These are phyloP conservation scores for Mesorhabditis sp. DNA, from an alignment of 2,888 invertebrate genomes.

Conservation along the genomic window DNA sequence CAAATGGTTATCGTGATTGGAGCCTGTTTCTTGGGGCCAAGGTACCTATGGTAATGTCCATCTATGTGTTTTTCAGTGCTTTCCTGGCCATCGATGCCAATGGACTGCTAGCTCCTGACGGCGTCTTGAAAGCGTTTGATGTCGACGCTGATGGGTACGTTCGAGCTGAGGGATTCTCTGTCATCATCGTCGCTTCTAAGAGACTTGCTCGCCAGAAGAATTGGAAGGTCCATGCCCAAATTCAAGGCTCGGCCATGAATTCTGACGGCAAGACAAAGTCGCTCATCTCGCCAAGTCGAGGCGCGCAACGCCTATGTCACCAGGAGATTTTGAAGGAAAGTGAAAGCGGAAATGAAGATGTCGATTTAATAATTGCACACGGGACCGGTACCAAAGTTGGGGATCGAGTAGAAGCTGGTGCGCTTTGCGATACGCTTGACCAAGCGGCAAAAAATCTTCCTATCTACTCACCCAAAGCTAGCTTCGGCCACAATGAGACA, in stretches of 20 bases:
- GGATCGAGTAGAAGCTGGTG: constrained; percentile 42
- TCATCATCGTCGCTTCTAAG: constrained; percentile 38
- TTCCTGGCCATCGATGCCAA: constrained; percentile 48
- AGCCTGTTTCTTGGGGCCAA: constrained; percentile 42
- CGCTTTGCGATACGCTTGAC: constrained; percentile 25
- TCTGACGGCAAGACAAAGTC: constrained; percentile 51
- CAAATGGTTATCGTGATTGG: constrained; percentile 60
- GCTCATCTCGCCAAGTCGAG: constrained; percentile 42
- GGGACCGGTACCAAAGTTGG: constrained; percentile 52
- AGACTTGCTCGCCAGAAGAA: constrained; percentile 24
- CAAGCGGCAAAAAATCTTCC: constrained; percentile 22
- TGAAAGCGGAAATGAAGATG: constrained; percentile 7
- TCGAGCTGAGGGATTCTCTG: constrained; percentile 55
- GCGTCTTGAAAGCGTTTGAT: constrained; percentile 54
- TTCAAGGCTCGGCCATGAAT: constrained; percentile 38
- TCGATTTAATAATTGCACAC: constrained; percentile 53
- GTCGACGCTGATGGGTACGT: constrained; percentile 57
- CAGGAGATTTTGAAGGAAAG: constrained; percentile 18
- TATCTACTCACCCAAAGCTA: constrained; percentile 17
- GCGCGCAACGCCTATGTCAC: constrained; percentile 23
- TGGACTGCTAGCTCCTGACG: constrained; percentile 50
- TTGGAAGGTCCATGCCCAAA: constrained; percentile 21
- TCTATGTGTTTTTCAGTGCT: constrained; percentile 16
- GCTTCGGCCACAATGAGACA: background rate
- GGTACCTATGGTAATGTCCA: constrained; percentile 11